Conservation (phyloP, 2,113 vertebrate species). For the Arizona elegans region DNA sequence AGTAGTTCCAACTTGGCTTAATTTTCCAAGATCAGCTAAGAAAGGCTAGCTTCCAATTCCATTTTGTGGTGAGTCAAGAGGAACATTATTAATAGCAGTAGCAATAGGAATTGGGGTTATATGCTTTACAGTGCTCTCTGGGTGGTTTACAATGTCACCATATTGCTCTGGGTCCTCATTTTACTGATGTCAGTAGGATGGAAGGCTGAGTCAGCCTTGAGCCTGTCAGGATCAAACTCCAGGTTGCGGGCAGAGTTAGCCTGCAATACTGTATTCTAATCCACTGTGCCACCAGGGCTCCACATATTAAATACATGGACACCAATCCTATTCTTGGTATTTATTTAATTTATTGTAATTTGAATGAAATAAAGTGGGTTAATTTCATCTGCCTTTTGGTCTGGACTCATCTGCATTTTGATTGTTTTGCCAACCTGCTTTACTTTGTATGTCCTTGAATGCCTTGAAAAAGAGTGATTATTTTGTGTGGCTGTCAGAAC, state of each 20-base stretch:
- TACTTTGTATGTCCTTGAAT: conserved; percentile 58
- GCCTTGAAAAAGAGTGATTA: conserved; percentile 58
- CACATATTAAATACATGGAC: background rate
- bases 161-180: background rate
- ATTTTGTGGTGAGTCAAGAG: background rate
- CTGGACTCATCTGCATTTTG: background rate
- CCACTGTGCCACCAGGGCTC: background rate
- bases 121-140: too few relatives aligned
- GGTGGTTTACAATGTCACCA: too few relatives aligned
- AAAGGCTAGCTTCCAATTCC: background rate
- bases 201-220: background rate
- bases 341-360: background rate
- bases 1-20: background rate
- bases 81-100: background rate
- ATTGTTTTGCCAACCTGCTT: background rate
- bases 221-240: background rate
- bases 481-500: conserved; percentile 60
- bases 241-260: background rate
- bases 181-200: background rate
- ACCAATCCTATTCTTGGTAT: background rate
- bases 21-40: background rate
- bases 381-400: background rate
- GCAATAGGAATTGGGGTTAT: too few relatives aligned
- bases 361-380: background rate
- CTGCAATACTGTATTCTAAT: background rate